Conservation (phyloP, 2,113 vertebrate species). For the Dinomys branickii region DNA sequence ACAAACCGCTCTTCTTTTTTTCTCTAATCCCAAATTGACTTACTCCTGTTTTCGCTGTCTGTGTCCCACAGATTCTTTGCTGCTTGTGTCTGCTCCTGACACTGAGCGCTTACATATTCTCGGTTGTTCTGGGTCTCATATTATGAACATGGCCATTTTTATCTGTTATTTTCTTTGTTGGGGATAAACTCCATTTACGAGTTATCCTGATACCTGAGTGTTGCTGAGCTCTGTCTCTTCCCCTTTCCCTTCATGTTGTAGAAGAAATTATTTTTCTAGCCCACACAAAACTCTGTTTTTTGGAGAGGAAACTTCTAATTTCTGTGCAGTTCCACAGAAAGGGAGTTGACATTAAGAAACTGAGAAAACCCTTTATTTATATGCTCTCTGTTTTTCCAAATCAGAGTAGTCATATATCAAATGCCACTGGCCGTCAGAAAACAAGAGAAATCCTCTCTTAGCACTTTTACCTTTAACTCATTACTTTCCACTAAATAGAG, state of each 20-base stretch:
- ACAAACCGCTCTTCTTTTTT: not conserved
- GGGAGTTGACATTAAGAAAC: constrained; percentile 35
- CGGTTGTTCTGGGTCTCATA: not conserved
- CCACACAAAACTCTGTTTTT: not conserved
- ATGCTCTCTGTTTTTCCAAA: constrained; percentile 58
- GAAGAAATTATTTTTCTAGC: not conserved
- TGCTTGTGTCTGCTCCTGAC: not conserved
- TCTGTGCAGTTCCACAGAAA: not conserved
- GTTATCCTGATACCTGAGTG: not conserved
- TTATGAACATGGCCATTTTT: not conserved
- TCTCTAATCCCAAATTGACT: not conserved
- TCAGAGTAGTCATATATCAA: constrained; percentile 46
- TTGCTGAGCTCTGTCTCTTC: not conserved
- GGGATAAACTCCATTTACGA: not conserved
- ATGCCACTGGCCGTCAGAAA: not conserved
- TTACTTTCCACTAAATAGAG: not conserved
- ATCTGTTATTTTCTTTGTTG: not conserved
- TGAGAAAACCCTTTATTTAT: constrained; percentile 37
- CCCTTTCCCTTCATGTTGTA: not conserved
- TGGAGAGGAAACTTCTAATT: not conserved
- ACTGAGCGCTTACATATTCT: not conserved
- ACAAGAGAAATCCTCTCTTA: constrained; percentile 2
- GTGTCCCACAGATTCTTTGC: not conserved
- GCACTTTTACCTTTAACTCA: constrained; percentile 9
- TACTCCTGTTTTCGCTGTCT: not conserved